Evolutionary conservation across 2,797 vertebrate genomes (phyloP).

Genomic region (Selene dorsalis): DNA sequence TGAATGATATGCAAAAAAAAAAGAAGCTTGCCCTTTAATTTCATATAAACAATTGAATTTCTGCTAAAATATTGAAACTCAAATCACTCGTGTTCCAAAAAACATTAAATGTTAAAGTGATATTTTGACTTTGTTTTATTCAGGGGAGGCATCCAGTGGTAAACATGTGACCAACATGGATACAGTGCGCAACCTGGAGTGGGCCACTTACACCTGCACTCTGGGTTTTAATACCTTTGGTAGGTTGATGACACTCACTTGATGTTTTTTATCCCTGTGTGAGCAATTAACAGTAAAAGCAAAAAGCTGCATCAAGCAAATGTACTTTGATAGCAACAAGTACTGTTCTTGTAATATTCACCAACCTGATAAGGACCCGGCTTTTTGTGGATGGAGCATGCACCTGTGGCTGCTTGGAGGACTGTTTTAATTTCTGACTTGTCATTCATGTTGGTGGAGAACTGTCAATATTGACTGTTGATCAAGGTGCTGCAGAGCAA

Average conservation of each 20-base stretch:
- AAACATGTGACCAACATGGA: constrained; percentile 91
- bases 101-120: not conserved
- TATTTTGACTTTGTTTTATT: not conserved
- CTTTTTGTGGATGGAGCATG: not conserved
- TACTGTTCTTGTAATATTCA: not conserved
- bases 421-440: not conserved
- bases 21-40: not conserved
- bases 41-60: too few species aligned
- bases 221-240: constrained; percentile 89
- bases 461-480: not conserved
- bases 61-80: not conserved
- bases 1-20: too few species aligned
- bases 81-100: not conserved
- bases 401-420: not conserved
- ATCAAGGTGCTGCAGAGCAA: not conserved
- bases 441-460: not conserved
- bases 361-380: not conserved
- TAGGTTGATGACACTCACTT: constrained; percentile 62
- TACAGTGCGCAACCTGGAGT: constrained; percentile 86
- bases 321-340: too few species aligned
- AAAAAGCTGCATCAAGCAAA: too few species aligned
- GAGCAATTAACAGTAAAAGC: too few species aligned
- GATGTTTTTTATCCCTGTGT: not conserved
- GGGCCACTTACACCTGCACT: constrained; percentile 89
- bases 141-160: constrained; percentile 89